A percentile compares a stretch with the other conserved stretches of the same genome.
Evolutionary conservation across 1,140 invertebrate species (phyloP).

Genomic region (Popillia japonica): DNA sequence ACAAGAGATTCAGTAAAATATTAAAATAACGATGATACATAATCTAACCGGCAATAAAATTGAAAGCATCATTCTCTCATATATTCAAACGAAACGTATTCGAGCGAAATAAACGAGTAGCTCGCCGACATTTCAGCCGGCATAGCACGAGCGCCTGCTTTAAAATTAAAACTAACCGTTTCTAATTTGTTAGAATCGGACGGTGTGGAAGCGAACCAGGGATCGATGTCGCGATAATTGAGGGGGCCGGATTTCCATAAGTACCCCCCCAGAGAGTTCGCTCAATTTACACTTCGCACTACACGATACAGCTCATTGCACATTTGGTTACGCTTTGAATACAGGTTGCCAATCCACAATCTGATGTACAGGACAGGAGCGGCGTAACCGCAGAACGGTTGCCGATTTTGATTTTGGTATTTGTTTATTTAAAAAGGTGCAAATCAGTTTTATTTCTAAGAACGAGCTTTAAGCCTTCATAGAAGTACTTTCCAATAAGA

Average conservation of each 20-base stretch:
- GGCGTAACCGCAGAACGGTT: background rate
- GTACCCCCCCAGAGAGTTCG: constrained; percentile 46
- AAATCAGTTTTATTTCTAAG: too few species aligned
- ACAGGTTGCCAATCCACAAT: constrained; percentile 39
- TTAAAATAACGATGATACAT: too few species aligned
- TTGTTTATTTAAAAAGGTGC: too few species aligned
- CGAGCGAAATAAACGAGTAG: too few species aligned
- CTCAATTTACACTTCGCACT: constrained; percentile 51
- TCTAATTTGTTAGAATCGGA: constrained; percentile 32
- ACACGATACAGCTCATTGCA: constrained; percentile 52
- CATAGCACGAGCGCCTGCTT: background rate
- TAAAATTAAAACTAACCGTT: constrained; percentile 37
- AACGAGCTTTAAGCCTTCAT: too few species aligned
- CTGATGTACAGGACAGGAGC: constrained; percentile 41
- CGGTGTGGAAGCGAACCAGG: background rate
- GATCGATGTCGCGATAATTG: constrained; percentile 49
- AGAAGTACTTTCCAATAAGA: too few species aligned
- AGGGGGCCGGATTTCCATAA: constrained; percentile 50
- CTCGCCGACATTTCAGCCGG: too few species aligned
- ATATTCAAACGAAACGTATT: too few species aligned
- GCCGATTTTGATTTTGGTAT: too few species aligned
- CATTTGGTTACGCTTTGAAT: constrained; percentile 50
- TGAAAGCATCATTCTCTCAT: background rate
- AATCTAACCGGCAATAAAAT: background rate
- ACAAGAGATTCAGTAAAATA: too few species aligned